Base-by-base conservation (phyloP, 2,888 invertebrate genomes). In the Mesoligia furuncula region DNA sequence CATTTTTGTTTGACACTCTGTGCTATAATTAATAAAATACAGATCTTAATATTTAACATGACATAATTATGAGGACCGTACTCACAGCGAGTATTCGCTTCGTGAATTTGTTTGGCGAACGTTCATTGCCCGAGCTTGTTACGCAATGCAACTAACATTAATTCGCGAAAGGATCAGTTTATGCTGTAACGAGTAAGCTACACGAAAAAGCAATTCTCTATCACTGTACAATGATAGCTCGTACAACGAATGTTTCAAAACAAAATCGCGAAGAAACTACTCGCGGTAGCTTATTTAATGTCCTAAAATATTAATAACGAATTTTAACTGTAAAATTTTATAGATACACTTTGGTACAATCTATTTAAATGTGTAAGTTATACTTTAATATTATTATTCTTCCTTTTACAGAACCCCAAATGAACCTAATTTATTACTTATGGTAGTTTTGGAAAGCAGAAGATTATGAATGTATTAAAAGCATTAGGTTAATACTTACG, bases 351-450 rank as follows among this genome's bases (percentile, higher is more conserved):
- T 59, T 31, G 13, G 45, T 62, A 72, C 42, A 64, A 20, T 36
- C 45, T 27, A 11, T 51, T 15, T 48, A 57, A 67, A 64, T 39
- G n/a, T 51, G 45, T 61, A 45, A 73, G n/a, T 70, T 69, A 71
- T 45, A 42, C n/a, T 69, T 27, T 17, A 69, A 11, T 59, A 45
- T n/a, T 31, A 57, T 54, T 17, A 70, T 68, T 65, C 64, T 79
- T 72, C 64, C 72, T 72, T 54, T 59, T 9, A 65, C n/a, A 75
- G 42, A 61, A 82, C 72, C 75, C 75, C 72, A 61, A 71, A 62
- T 67, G 1, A 42, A 66, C 6, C 1, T 39, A 24, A 73, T 7
- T 48, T 45, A 27, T 59, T 71, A 42, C 15, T 66, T 27, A 64
- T 11, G 31, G 36, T 81, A 57, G 48, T 62, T n/a, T 57, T 73